These are phyloP conservation scores for Andrena bicolor DNA, from an alignment of 2,888 invertebrate genomes.

Conservation along the genomic window DNA sequence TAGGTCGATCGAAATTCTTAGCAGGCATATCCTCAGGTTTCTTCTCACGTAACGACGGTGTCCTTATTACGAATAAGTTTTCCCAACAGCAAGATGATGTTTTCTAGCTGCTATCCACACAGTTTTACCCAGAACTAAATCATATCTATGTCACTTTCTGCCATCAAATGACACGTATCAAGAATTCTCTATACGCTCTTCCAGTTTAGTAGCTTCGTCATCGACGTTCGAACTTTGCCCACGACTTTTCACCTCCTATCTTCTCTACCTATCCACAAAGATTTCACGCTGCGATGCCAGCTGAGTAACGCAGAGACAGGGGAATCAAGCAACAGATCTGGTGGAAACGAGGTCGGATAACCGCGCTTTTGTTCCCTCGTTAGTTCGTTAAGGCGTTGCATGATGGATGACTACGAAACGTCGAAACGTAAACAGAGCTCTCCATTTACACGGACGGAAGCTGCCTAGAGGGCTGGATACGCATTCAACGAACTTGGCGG, in stretches of 20 bases:
- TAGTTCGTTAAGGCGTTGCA: conserved; percentile 65
- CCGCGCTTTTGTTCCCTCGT: conserved; percentile 57
- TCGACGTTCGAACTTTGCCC: conserved; percentile 34
- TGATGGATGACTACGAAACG: conserved; percentile 71
- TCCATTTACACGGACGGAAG: conserved; percentile 63
- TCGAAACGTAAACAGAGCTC: conserved; percentile 61
- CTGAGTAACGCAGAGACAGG: background rate
- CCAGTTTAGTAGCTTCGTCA: background rate
- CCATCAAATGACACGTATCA: conserved; percentile 7
- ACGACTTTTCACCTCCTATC: conserved; percentile 21
- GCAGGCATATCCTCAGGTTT: background rate
- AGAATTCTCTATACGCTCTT: conserved; percentile 1
- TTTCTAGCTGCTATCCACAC: too few relatives aligned
- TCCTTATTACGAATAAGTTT: background rate
- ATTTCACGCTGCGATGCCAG: conserved; percentile 33
- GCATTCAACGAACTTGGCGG: conserved; percentile 59
- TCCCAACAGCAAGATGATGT: too few relatives aligned
- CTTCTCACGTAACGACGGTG: background rate
- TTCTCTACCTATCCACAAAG: conserved; percentile 34
- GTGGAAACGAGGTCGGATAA: conserved; percentile 56
- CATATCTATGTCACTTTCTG: background rate
- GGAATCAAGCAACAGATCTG: conserved; percentile 42
- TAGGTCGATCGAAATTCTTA: background rate
- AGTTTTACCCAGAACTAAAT: background rate
- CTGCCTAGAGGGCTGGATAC: conserved; percentile 49